phyloP scores from a whole-genome alignment of 2,888 invertebrate species.

The Congeria kusceri region DNA sequence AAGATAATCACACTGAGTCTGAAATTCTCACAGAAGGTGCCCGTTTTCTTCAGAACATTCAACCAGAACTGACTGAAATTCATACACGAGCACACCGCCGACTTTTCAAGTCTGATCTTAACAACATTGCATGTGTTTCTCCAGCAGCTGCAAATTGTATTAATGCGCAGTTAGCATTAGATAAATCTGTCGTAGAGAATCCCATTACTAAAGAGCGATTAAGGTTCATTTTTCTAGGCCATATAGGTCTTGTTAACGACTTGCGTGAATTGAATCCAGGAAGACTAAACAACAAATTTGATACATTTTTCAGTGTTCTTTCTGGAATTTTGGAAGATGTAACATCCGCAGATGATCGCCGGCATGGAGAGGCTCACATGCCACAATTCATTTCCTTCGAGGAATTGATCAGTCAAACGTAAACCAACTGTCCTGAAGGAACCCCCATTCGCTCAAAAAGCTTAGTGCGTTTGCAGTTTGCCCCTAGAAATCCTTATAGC shows the following conservation, averaged over 20 bases:
- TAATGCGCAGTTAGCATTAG: conserved; percentile 26
- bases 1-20: conserved; percentile 6
- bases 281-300: conserved; percentile 28
- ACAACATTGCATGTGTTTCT: conserved; percentile 9
- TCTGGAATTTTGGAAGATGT: conserved; percentile 30
- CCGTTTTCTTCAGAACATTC: conserved; percentile 17
- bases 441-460: conserved; percentile 55
- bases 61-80: conserved; percentile 21
- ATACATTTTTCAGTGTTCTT: conserved; percentile 43
- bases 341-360: conserved; percentile 41
- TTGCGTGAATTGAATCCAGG: conserved; percentile 49
- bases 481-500: conserved; percentile 52
- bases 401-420: conserved; percentile 45
- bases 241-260: conserved; percentile 36
- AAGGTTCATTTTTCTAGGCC: conserved; percentile 23
- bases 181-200: conserved; percentile 21
- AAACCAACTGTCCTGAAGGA: conserved; percentile 44
- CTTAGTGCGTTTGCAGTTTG: conserved; percentile 58
- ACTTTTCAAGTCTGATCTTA: conserved; percentile 26
- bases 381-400: conserved; percentile 39
- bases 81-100: conserved; percentile 38
- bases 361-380: conserved; percentile 38
- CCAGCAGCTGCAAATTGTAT: conserved; percentile 20
- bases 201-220: conserved; percentile 22
- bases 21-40: conserved; percentile 17